Evolutionary conservation across 2,113 vertebrate species (phyloP), one percentile per base, ranked within the genome.

Genomic region (Coreoperca whiteheadi): DNA sequence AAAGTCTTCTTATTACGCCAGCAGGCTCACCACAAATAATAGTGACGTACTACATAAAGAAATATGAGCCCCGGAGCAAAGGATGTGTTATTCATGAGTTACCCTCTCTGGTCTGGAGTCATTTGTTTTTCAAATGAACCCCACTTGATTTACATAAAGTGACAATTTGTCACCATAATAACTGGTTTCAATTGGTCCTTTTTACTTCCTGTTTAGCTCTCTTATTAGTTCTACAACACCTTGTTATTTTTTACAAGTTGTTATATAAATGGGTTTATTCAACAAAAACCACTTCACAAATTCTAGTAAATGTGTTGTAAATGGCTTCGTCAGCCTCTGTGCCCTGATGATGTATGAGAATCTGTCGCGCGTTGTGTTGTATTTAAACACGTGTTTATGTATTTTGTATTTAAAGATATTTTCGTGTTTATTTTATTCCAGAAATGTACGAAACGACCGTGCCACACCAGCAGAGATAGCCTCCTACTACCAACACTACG

Each of bases 401-500:
- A 8, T 64, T 51, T 28, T 60, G n/a, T 34, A 41, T 68, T 9
- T 18, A 69, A 64, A 23, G 2, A 3, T 48, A 16, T 28, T 65
- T 8, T 70, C 32, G 0, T 87, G 3, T 74, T 72, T 1, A 6
- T 73, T 72, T 67, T 46, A 1, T 71, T 76, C 0, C 81, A 96
- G 96, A 75, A 96, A 94, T 15, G 84, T 96, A 1, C 88, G 96
- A 12, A 96, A 96, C 6, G 96, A 96, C 77, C 94, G 96, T 0
- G 96, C 95, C 81, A 96, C 95, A 0, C 94, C 96, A 0, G 93
- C 95, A 2, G 96, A 96, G 88, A 95, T 96, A 0, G 96, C 96
- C 12, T 96, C 94, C 20, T 96, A 96, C 88, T 96, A 96, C 75
- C 93, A 96, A 39, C 95, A 96, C 92, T 96, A 96, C 32, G 95